phyloP scores from a whole-genome alignment of 2,113 vertebrate genomes.

The Gallinago jamesoni region DNA sequence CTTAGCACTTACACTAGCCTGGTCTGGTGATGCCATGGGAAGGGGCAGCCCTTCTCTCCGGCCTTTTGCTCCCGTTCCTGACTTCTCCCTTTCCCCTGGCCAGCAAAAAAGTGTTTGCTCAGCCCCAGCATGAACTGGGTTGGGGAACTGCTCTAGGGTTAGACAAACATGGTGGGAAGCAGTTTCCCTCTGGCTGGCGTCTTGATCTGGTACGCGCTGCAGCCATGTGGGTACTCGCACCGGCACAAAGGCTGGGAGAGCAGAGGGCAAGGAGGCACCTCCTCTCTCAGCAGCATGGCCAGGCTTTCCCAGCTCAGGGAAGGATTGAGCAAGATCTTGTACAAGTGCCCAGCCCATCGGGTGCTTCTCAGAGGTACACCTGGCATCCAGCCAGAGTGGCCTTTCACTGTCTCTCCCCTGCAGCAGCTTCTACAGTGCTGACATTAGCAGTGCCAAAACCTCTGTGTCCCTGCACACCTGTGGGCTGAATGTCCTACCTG shows the following conservation, averaged over 20 bases:
- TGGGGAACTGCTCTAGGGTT: not conserved
- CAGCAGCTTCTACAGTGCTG: not conserved
- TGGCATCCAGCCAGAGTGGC: not conserved
- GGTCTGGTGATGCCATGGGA: fast-evolving
- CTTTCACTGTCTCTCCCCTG: not conserved
- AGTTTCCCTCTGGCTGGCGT: fast-evolving
- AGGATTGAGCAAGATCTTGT: not conserved
- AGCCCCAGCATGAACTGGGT: not conserved
- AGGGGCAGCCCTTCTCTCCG: not conserved
- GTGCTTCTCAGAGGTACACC: not conserved
- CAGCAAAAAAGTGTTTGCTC: not conserved
- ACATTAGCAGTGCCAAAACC: not conserved
- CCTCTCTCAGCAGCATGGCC: not conserved
- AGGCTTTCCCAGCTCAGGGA: not conserved
- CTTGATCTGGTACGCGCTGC: fast-evolving
- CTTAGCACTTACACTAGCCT: not conserved
- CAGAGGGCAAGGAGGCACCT: not conserved
- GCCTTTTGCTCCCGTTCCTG: fast-evolving
- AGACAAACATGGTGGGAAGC: not conserved
- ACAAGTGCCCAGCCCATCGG: not conserved
- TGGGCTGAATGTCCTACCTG: not conserved
- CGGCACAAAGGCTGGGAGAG: not conserved
- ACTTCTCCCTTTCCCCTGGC: not conserved
- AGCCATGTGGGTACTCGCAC: not conserved
- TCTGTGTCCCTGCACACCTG: not conserved